Percentiles rank a stretch among this genome's conserved stretches.
Evolutionary conservation across 2,113 vertebrate species (phyloP).

Genomic region (Lota lota): DNA sequence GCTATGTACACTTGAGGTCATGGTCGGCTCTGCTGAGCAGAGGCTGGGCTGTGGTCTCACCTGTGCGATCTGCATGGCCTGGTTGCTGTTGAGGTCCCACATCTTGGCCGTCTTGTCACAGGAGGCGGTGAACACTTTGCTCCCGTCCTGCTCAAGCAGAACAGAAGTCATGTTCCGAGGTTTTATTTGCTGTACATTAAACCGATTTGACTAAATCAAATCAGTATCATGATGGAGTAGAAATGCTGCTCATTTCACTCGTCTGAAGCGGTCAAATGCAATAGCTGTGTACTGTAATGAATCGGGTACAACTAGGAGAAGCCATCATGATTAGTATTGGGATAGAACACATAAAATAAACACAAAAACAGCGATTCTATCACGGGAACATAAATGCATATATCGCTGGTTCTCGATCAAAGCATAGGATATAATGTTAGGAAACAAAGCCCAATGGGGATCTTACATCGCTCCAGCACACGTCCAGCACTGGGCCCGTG

Average conservation of each 20-base stretch:
- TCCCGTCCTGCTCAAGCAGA: constrained; percentile 83
- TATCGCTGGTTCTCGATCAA: too few relatives aligned
- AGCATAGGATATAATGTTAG: too few relatives aligned
- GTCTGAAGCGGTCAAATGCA: too few relatives aligned
- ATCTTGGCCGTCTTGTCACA: constrained; percentile 99
- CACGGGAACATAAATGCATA: too few relatives aligned
- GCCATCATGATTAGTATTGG: not conserved
- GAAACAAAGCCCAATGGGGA: not conserved
- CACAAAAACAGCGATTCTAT: not conserved
- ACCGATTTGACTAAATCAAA: not conserved
- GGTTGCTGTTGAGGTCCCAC: constrained; percentile 99
- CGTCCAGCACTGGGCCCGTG: constrained; percentile 90
- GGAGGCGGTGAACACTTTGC: constrained; percentile 97
- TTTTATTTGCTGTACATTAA: too few relatives aligned
- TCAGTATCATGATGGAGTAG: not conserved
- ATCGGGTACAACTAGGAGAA: too few relatives aligned
- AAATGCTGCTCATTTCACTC: not conserved
- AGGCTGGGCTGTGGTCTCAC: constrained; percentile 56
- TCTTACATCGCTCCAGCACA: constrained; percentile 96
- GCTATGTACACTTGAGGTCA: not conserved
- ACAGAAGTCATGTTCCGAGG: constrained; percentile 19
- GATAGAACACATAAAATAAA: not conserved
- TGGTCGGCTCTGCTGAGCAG: not conserved
- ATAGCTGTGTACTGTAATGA: too few relatives aligned
- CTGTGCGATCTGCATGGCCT: constrained; percentile 97